Percentiles rank a stretch among this genome's conserved stretches.
Conservation (phyloP, 2,888 invertebrate genomes). For the Drepanosiphum platanoidis region DNA sequence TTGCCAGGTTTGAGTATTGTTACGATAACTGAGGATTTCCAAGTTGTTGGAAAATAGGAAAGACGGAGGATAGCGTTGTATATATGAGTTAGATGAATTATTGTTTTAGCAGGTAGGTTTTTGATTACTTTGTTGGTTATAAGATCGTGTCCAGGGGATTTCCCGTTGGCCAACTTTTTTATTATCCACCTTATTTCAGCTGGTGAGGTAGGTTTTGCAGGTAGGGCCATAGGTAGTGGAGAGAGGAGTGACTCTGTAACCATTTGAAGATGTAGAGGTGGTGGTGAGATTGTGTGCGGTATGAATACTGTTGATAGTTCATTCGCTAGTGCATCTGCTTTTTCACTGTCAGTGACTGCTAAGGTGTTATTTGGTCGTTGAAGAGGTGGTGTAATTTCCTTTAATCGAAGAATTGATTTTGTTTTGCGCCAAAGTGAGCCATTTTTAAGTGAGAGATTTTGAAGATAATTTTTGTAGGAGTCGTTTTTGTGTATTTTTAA, state of each 20-base stretch:
- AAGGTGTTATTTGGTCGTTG: background rate
- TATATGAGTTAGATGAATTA: constrained; percentile 18
- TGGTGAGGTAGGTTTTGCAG: too few species aligned
- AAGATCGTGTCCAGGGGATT: constrained; percentile 50
- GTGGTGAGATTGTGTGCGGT: constrained; percentile 57
- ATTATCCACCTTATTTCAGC: constrained; percentile 61
- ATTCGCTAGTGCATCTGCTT: constrained; percentile 53
- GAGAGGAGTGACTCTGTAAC: constrained; percentile 32
- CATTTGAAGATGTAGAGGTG: background rate
- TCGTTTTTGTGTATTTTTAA: constrained; percentile 12
- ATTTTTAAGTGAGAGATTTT: constrained; percentile 15
- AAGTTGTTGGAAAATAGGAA: constrained; percentile 13
- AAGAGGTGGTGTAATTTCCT: background rate
- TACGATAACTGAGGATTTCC: constrained; percentile 4
- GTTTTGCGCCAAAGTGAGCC: constrained; percentile 48
- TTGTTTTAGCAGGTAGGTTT: constrained; percentile 14
- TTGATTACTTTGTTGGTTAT: too few species aligned
- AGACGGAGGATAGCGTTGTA: constrained; percentile 3
- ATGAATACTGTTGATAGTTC: constrained; percentile 55
- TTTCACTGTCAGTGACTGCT: constrained; percentile 52
- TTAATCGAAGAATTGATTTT: constrained; percentile 31
- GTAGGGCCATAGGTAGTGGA: constrained; percentile 58
- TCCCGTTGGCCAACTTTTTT: constrained; percentile 60
- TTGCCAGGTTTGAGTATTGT: constrained; percentile 30
- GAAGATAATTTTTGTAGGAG: constrained; percentile 13